Base-by-base conservation (phyloP, 2,113 vertebrate species). In the Sylvicapra grimmia region DNA sequence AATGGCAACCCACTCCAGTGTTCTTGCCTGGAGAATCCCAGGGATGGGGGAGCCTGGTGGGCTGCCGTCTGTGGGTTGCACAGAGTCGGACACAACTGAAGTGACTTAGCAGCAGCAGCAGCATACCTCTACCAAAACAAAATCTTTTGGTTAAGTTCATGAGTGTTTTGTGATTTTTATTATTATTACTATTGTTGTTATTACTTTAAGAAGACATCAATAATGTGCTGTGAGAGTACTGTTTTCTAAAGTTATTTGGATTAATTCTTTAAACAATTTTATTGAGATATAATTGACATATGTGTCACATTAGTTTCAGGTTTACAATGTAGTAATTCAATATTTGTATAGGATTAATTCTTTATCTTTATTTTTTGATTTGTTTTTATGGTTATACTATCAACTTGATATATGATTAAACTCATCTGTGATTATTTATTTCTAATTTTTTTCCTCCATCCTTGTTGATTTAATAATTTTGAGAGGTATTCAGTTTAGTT, bases 391-490 rank as follows among this genome's bases (percentile, higher is more conserved):
- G 25, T 49, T 94, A 16, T 86, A 5, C 54, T 29, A 1, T 93
- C 47, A 61, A 31, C 89, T 61, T 63, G 14, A 33, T 25, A 14
- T 1, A 49, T 10, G 29, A 53, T 68, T 63, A 56, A 25, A 8
- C 59, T 92, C 58, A 40, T 49, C 11, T 36, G 21, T 72, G 68
- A 11, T 3, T 44, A 4, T 61, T 4, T 86, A 54, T 72, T 92
- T 82, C n/a, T 82, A 79, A 8, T 14, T 58, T 82, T 92, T 90
- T 31, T 53, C n/a, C n/a, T 12, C 21, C 49, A 33, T 84, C n/a
- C 27, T 93, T 86, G 33, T 51, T 65, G 59, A 83, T 44, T 63
- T 90, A 90, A 29, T 90, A 44, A 23, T 87, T 96, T 47, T 83
- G 40, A 18, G 40, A 54, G 47, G 19, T 75, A 40, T 51, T 40